Evolutionary conservation across 2,888 invertebrate genomes (phyloP).

Genomic region (Neuroscelio doddi): DNA sequence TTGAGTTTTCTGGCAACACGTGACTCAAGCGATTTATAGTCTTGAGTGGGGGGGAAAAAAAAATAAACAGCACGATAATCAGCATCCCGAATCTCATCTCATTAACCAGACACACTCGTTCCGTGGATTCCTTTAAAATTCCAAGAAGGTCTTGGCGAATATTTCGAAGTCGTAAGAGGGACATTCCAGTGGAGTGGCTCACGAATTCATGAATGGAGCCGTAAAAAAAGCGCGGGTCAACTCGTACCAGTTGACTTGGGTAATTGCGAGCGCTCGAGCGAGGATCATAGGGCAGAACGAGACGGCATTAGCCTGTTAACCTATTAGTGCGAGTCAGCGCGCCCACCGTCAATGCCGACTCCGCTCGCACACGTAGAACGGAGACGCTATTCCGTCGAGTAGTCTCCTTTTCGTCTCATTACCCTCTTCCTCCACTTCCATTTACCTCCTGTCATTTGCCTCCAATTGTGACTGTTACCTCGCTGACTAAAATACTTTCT

Average conservation of each 20-base stretch:
- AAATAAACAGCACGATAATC: too few relatives aligned
- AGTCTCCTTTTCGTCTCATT: slow-evolving; percentile 3
- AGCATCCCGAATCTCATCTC: not conserved
- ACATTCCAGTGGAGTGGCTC: slow-evolving; percentile 21
- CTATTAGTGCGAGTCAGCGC: slow-evolving; percentile 32
- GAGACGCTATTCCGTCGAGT: not conserved
- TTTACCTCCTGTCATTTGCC: not conserved
- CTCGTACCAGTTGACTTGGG: slow-evolving; percentile 67
- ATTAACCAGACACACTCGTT: not conserved
- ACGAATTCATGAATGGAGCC: slow-evolving; percentile 32
- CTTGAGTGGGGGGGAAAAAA: too few relatives aligned
- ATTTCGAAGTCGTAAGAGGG: slow-evolving; percentile 6
- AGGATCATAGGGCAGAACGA: slow-evolving; percentile 66
- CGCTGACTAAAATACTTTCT: too few relatives aligned
- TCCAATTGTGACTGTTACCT: too few relatives aligned
- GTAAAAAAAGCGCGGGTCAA: slow-evolving; percentile 57
- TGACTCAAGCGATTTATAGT: too few relatives aligned
- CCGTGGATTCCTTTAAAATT: not conserved
- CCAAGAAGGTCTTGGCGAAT: not conserved
- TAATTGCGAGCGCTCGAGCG: slow-evolving; percentile 60
- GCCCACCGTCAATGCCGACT: slow-evolving; percentile 14
- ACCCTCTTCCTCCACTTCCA: not conserved
- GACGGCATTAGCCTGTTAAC: slow-evolving; percentile 65
- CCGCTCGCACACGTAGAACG: slow-evolving; percentile 10
- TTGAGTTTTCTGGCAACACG: too few relatives aligned